Evolutionary conservation across 2,888 invertebrate species (phyloP).

Genomic region (Eledone cirrhosa): DNA sequence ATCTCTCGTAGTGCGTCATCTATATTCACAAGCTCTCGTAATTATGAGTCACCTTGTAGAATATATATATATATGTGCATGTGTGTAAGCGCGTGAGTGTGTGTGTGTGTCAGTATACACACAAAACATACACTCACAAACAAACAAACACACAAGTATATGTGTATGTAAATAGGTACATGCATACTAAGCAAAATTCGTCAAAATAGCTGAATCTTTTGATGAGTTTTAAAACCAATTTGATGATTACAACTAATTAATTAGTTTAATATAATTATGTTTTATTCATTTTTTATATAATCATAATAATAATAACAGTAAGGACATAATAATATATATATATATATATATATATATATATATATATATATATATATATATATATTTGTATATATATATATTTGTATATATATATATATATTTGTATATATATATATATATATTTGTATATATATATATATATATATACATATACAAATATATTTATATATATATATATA

Average conservation of each 20-base stretch:
- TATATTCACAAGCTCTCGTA: too few species aligned
- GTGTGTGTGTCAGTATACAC: conserved; percentile 6
- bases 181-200: neutral
- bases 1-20: too few species aligned
- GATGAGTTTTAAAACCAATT: too few species aligned
- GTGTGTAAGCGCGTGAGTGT: conserved; percentile 17
- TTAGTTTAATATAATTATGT: too few species aligned
- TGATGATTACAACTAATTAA: too few species aligned
- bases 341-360: conserved; percentile 12
- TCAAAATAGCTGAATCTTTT: too few species aligned
- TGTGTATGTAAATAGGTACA: neutral
- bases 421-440: neutral
- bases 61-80: conserved; percentile 13
- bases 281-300: neutral
- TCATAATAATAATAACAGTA: too few species aligned
- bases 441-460: neutral
- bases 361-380: conserved; percentile 10
- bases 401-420: conserved; percentile 19
- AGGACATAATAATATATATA: neutral
- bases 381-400: conserved; percentile 23
- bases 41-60: too few species aligned
- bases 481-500: neutral
- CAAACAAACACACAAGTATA: too few species aligned
- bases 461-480: neutral
- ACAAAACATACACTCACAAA: neutral